Evolutionary conservation across 2,113 vertebrate genomes (phyloP).

Genomic region (Pluvianellus socialis): DNA sequence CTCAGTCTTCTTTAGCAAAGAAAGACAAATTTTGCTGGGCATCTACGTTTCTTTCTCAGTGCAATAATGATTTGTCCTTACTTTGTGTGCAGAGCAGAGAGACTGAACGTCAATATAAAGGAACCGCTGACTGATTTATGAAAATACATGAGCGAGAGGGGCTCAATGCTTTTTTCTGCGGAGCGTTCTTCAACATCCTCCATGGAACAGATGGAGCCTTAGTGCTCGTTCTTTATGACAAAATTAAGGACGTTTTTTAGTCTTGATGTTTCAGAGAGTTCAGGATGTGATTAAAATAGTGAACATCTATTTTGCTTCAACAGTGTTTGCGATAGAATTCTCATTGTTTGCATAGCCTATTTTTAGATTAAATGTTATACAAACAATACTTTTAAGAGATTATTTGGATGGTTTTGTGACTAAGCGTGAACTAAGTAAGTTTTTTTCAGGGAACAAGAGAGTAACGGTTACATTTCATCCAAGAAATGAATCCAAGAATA

Average conservation of each 20-base stretch:
- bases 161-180: constrained; percentile 26
- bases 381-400: not conserved
- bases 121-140: constrained; percentile 54
- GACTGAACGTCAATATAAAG: constrained; percentile 33
- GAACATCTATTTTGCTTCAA: not conserved
- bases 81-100: constrained; percentile 34
- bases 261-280: not conserved
- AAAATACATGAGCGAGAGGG: constrained; percentile 42
- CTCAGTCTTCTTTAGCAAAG: not conserved
- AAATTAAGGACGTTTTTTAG: constrained; percentile 52
- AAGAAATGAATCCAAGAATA: not conserved
- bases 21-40: not conserved
- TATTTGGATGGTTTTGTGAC: not conserved
- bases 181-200: constrained; percentile 59
- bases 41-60: not conserved
- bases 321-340: not conserved
- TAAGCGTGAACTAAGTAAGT: not conserved
- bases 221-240: constrained; percentile 63
- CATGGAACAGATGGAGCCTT: constrained; percentile 59
- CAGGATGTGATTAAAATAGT: not conserved
- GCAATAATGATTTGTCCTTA: not conserved
- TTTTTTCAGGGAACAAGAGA: not conserved
- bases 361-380: not conserved
- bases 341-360: not conserved
- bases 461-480: not conserved